phyloP scores from a whole-genome alignment of 2,888 invertebrate species.

The Panorpa germanica region DNA sequence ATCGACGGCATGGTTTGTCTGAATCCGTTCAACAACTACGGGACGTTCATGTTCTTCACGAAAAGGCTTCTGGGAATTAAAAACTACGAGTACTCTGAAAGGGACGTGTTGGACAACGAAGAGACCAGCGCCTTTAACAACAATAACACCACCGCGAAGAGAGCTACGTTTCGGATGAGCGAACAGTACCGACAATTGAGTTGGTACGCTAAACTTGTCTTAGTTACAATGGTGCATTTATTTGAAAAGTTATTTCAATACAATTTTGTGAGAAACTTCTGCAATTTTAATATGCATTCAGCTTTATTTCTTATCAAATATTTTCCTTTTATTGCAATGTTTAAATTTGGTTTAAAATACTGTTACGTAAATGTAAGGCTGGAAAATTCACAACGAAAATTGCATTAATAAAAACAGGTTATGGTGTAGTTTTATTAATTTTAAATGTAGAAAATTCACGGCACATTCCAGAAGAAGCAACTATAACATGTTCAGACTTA shows the following conservation, averaged over 20 bases:
- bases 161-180: no score
- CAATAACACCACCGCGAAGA: no score
- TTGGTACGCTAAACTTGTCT: constrained; percentile 24
- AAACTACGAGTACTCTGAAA: constrained; percentile 29
- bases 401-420: no score
- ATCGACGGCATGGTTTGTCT: constrained; percentile 49
- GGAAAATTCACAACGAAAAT: no score
- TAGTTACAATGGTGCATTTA: constrained; percentile 18
- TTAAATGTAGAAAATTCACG: no score
- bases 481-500: no score
- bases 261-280: constrained; percentile 32
- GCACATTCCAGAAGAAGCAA: no score
- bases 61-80: constrained; percentile 33
- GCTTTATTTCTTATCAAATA: constrained; percentile 40
- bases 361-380: no score
- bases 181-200: constrained; percentile 24
- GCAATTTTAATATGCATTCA: constrained; percentile 38
- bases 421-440: no score
- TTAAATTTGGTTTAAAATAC: constrained; percentile 37
- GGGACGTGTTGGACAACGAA: no score
- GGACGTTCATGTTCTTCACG: constrained; percentile 35
- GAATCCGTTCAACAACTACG: constrained; percentile 38
- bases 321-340: constrained; percentile 49
- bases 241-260: constrained; percentile 25
- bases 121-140: no score